Evolutionary conservation across 2,888 invertebrate genomes (phyloP).

Genomic region (Cephus pygmeus): DNA sequence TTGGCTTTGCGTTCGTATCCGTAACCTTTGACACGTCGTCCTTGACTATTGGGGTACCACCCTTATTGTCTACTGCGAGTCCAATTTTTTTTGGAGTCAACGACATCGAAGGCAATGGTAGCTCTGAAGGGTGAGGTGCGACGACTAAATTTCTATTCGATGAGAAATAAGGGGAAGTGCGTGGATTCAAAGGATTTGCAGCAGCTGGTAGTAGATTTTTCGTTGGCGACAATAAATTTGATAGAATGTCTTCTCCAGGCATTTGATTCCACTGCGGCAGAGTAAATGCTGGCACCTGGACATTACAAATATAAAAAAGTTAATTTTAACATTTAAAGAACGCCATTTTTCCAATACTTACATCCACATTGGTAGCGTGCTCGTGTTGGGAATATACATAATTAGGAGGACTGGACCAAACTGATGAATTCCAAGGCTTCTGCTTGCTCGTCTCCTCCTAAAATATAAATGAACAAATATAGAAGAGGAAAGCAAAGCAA

Average conservation of each 20-base stretch:
- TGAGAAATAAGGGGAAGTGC: conserved; percentile 54
- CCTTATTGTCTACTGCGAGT: neutral
- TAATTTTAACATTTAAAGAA: neutral
- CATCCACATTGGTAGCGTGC: conserved; percentile 51
- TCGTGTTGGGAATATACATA: conserved; percentile 47
- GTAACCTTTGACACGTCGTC: neutral
- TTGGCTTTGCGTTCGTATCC: neutral
- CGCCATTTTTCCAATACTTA: conserved; percentile 18
- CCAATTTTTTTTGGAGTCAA: conserved; percentile 50
- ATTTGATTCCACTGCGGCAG: conserved; percentile 54
- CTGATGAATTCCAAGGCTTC: conserved; percentile 54
- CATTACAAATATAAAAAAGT: conserved; percentile 13
- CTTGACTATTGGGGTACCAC: neutral
- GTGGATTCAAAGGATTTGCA: conserved; percentile 59
- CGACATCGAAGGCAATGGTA: conserved; percentile 59
- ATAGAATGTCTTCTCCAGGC: conserved; percentile 36
- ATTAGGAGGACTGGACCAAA: conserved; percentile 58
- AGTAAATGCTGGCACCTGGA: conserved; percentile 54
- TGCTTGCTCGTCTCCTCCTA: conserved; percentile 36
- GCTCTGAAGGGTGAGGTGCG: conserved; percentile 63
- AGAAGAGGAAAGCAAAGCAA: neutral
- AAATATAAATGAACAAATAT: conserved; percentile 4
- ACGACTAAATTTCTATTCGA: conserved; percentile 46
- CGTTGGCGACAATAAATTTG: conserved; percentile 56
- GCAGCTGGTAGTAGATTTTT: conserved; percentile 57